Evolutionary conservation across 2,113 vertebrate genomes (phyloP).

Genomic region (Elephantulus edwardii): DNA sequence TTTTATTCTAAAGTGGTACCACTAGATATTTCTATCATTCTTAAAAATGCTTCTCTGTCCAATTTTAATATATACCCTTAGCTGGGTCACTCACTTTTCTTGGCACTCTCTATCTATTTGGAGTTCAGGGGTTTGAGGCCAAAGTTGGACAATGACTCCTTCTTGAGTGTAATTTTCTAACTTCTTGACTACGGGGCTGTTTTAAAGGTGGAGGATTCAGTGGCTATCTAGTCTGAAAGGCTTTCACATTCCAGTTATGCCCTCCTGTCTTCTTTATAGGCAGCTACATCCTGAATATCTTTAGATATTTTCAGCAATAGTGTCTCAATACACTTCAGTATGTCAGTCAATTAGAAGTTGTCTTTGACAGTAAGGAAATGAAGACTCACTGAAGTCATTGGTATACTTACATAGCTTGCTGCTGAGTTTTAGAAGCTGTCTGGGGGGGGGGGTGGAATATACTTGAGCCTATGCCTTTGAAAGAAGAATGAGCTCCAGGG

Average conservation of each 20-base stretch:
- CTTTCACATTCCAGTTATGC: neutral
- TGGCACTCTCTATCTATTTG: neutral
- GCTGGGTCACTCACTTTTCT: neutral
- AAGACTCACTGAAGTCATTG: neutral
- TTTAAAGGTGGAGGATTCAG: neutral
- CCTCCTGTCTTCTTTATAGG: neutral
- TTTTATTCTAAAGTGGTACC: conserved; percentile 30
- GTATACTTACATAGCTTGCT: neutral
- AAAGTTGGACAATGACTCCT: neutral
- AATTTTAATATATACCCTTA: conserved; percentile 37
- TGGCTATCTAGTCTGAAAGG: neutral
- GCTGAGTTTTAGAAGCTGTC: neutral
- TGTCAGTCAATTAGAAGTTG: conserved; percentile 35
- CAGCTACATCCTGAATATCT: neutral
- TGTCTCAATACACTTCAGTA: neutral
- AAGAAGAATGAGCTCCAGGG: conserved; percentile 9
- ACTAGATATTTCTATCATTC: conserved; percentile 29
- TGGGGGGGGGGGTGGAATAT: conserved; percentile 39
- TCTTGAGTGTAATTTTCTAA: neutral
- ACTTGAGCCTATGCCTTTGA: neutral
- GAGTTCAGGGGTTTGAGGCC: neutral
- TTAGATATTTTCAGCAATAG: neutral
- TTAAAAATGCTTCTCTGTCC: conserved; percentile 27
- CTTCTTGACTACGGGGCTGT: neutral
- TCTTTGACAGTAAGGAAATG: neutral